phyloP scores from a whole-genome alignment of 2,888 invertebrate species.

The Notocelia uddmanniana region DNA sequence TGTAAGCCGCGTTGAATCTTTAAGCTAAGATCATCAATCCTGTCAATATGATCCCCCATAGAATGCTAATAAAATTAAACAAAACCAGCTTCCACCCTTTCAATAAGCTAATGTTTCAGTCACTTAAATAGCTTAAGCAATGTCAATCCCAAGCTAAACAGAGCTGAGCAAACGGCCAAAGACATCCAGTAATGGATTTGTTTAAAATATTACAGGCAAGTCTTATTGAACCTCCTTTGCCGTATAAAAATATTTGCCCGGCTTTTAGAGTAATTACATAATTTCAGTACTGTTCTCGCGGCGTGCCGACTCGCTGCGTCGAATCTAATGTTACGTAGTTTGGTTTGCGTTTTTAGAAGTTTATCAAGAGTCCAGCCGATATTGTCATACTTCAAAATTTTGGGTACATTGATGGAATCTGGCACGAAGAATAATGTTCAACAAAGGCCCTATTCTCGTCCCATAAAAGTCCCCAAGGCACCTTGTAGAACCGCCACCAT shows the following conservation, averaged over 20 bases:
- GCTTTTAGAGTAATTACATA: conserved; percentile 83
- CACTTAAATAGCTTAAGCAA: conserved; percentile 16
- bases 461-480: too few relatives aligned
- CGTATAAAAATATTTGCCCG: conserved; percentile 79
- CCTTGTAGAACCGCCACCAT: too few relatives aligned
- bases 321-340: conserved; percentile 43
- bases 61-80: neutral
- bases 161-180: conserved; percentile 29
- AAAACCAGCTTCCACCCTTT: conserved; percentile 19
- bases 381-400: too few relatives aligned
- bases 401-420: too few relatives aligned
- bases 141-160: conserved; percentile 37
- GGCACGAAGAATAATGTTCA: too few relatives aligned
- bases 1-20: neutral
- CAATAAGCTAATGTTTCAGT: conserved; percentile 42
- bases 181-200: conserved; percentile 62
- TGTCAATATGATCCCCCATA: neutral
- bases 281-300: conserved; percentile 57
- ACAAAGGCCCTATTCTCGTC: too few relatives aligned
- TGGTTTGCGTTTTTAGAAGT: neutral
- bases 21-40: neutral
- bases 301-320: conserved; percentile 51
- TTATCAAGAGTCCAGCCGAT: neutral
- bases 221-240: conserved; percentile 64
- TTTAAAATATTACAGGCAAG: conserved; percentile 64